These are phyloP conservation scores for Microchrysa polita DNA, from an alignment of 2,888 invertebrate species.

Conservation along the genomic window DNA sequence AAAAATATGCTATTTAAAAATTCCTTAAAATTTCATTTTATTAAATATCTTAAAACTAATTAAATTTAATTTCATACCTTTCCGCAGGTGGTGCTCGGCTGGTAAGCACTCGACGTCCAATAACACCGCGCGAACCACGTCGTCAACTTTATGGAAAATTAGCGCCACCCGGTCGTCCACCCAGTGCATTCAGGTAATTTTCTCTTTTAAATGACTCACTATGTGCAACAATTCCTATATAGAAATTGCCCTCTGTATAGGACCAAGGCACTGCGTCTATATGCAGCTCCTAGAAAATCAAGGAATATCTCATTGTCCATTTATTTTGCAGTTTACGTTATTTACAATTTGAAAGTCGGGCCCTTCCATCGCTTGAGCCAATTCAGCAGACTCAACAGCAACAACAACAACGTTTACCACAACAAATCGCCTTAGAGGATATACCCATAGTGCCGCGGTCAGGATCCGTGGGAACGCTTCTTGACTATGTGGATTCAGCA, in stretches of 20 bases:
- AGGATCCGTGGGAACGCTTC: conserved; percentile 50
- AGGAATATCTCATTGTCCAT: background rate
- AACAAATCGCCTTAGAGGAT: conserved; percentile 38
- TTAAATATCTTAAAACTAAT: too few relatives aligned
- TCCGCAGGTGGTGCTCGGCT: conserved; percentile 58
- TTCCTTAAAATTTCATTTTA: too few relatives aligned
- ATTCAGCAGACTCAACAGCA: conserved; percentile 46
- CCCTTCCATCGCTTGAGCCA: conserved; percentile 63
- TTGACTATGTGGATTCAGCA: conserved; percentile 44
- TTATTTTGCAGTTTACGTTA: conserved; percentile 70
- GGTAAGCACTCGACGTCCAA: conserved; percentile 84
- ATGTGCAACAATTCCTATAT: too few relatives aligned
- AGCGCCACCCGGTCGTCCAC: conserved; percentile 70
- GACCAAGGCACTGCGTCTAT: too few relatives aligned
- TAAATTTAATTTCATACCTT: background rate
- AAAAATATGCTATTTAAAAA: too few relatives aligned
- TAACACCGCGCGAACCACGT: conserved; percentile 83
- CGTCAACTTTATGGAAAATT: conserved; percentile 78
- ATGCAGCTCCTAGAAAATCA: too few relatives aligned
- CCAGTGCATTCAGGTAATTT: conserved; percentile 79
- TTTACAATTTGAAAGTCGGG: conserved; percentile 68
- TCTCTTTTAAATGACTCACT: background rate
- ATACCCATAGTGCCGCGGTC: conserved; percentile 47
- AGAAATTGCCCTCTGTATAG: background rate
- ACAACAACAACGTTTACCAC: conserved; percentile 30